A percentile compares a stretch with the other conserved stretches of the same genome.
Conservation (phyloP, 2,888 invertebrate species). For the Polydrusus cervinus region DNA sequence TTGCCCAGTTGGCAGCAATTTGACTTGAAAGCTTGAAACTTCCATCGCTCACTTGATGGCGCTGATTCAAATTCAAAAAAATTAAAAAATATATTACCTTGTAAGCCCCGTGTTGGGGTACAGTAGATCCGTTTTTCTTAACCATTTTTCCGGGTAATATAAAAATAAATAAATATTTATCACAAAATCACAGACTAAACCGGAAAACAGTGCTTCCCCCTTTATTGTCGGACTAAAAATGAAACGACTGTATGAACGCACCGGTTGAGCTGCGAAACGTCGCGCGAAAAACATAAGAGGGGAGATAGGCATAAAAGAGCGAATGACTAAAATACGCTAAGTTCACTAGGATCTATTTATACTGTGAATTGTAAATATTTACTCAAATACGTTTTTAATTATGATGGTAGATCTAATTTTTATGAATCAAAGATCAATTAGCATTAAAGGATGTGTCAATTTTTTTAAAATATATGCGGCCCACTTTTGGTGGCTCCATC, state of each 20-base stretch:
- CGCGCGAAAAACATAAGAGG: slow-evolving; percentile 27
- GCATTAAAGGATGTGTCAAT: neutral
- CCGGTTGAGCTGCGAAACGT: slow-evolving; percentile 20
- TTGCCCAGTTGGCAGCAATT: slow-evolving; percentile 46
- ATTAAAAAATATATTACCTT: slow-evolving; percentile 62
- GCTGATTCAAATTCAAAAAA: slow-evolving; percentile 26
- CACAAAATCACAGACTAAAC: slow-evolving; percentile 53
- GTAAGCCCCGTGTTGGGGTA: slow-evolving; percentile 63
- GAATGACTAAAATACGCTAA: slow-evolving; percentile 20
- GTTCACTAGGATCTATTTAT: slow-evolving; percentile 28
- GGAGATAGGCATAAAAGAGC: slow-evolving; percentile 6
- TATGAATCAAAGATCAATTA: slow-evolving; percentile 26
- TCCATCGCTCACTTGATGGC: slow-evolving; percentile 22
- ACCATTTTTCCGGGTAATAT: slow-evolving; percentile 61
- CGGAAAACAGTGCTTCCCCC: slow-evolving; percentile 24
- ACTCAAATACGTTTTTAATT: slow-evolving; percentile 26
- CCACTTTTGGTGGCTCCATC: neutral
- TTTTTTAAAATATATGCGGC: neutral
- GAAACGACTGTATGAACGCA: slow-evolving; percentile 28
- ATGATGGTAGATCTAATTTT: slow-evolving; percentile 18
- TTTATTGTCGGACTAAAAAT: slow-evolving; percentile 38
- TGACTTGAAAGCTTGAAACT: slow-evolving; percentile 21
- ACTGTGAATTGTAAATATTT: slow-evolving; percentile 32
- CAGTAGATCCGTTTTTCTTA: slow-evolving; percentile 61
- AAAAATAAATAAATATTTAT: slow-evolving; percentile 50